A percentile compares a stretch with the other conserved stretches of the same genome.
Conservation (phyloP, 1,140 invertebrate species). For the Papilio aristodemus region DNA sequence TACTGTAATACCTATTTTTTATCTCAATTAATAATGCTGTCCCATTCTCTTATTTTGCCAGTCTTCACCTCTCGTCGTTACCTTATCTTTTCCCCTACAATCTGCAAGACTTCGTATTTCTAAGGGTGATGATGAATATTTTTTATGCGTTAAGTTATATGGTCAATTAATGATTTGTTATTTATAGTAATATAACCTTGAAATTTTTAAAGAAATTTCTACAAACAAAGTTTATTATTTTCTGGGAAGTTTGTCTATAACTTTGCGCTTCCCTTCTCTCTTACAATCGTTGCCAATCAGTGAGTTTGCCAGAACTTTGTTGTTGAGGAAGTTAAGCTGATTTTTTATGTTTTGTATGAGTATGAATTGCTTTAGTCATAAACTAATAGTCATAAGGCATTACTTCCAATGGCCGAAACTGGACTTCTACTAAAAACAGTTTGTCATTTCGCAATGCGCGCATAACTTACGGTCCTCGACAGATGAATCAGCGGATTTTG, state of each 20-base stretch:
- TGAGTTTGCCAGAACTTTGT: not conserved
- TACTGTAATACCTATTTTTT: too few relatives aligned
- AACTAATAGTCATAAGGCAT: not conserved
- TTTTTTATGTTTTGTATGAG: not conserved
- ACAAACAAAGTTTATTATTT: too few relatives aligned
- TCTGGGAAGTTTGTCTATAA: not conserved
- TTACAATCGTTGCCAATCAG: not conserved
- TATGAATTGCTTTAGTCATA: not conserved
- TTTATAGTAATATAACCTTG: too few relatives aligned
- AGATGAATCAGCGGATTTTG: conserved; percentile 52
- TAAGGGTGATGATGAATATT: too few relatives aligned
- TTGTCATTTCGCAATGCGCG: conserved; percentile 46
- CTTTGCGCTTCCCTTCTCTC: not conserved
- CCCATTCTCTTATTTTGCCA: too few relatives aligned
- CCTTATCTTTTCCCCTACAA: too few relatives aligned
- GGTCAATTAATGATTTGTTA: too few relatives aligned
- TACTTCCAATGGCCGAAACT: not conserved
- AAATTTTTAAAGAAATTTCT: too few relatives aligned
- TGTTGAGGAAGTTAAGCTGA: not conserved
- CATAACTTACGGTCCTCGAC: conserved; percentile 48
- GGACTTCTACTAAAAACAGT: conserved; percentile 36
- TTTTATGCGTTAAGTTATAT: too few relatives aligned
- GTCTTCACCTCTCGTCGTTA: too few relatives aligned
- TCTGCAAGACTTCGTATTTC: too few relatives aligned
- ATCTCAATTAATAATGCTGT: too few relatives aligned